Evolutionary conservation across 1,140 invertebrate genomes (phyloP).

Genomic region (Maconellicoccus hirsutus): DNA sequence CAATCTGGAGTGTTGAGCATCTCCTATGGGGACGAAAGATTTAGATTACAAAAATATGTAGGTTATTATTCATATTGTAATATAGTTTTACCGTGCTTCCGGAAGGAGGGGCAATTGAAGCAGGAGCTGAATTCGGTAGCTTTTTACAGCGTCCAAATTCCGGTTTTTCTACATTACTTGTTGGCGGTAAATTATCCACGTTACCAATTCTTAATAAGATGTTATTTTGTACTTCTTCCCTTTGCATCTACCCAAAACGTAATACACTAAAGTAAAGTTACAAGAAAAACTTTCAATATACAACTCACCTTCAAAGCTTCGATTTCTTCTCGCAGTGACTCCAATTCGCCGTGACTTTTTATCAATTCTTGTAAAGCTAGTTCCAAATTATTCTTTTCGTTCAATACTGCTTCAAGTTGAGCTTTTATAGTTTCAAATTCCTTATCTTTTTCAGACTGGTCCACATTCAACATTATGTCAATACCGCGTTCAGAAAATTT

Average conservation of each 20-base stretch:
- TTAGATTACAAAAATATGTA: conserved; percentile 22
- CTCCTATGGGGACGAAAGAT: conserved; percentile 38
- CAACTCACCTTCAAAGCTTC: conserved; percentile 22
- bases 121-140: conserved; percentile 42
- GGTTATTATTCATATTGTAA: too few species aligned
- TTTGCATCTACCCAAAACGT: conserved; percentile 21
- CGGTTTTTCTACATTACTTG: conserved; percentile 26
- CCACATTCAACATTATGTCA: background rate
- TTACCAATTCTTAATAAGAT: conserved; percentile 28
- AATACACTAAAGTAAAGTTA: background rate
- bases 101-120: conserved; percentile 40
- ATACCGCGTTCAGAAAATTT: background rate
- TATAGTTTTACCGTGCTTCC: conserved; percentile 31
- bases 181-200: conserved; percentile 28
- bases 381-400: conserved; percentile 24
- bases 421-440: conserved; percentile 13
- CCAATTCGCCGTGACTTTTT: conserved; percentile 23
- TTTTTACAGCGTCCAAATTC: conserved; percentile 21
- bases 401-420: background rate
- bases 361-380: conserved; percentile 22
- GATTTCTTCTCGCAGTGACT: conserved; percentile 21
- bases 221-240: conserved; percentile 22
- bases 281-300: background rate
- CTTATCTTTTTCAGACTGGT: background rate
- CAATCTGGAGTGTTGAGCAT: conserved; percentile 60